A percentile compares a stretch with the other conserved stretches of the same genome.
These are phyloP conservation scores for Caenorhabditis brenneri DNA, from an alignment of 1,140 invertebrate species.

Conservation along the genomic window DNA sequence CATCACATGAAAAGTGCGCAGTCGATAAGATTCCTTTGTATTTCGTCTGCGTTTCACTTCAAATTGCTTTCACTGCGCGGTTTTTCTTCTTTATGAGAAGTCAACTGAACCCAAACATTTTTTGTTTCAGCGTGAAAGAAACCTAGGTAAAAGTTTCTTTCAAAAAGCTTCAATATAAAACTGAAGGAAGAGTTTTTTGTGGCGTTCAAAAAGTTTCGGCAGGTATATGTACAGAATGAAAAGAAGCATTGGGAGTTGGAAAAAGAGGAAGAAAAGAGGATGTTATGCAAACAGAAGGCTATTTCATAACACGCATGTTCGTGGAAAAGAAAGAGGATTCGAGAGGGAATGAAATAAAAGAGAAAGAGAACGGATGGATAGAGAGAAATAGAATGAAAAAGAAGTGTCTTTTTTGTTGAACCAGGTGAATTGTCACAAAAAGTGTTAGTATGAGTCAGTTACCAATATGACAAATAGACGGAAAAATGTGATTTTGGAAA, in stretches of 20 bases:
- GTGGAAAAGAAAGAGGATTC: neutral
- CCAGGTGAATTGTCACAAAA: neutral
- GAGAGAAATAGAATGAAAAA: neutral
- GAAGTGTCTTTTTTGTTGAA: neutral
- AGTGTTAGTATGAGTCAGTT: conserved; percentile 6
- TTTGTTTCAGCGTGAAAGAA: no score
- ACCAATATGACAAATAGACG: neutral
- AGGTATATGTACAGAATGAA: no score
- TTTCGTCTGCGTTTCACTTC: neutral
- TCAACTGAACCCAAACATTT: no score
- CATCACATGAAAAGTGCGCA: conserved; percentile 7
- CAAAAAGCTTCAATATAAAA: no score
- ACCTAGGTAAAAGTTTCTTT: no score
- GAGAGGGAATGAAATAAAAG: no score
- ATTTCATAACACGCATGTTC: conserved; percentile 36
- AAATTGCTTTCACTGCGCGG: neutral
- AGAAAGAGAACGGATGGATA: neutral
- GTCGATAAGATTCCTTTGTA: neutral
- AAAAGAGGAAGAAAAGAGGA: neutral
- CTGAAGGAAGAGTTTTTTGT: no score
- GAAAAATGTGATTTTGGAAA: no score
- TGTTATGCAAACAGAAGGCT: conserved; percentile 35
- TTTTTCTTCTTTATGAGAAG: neutral
- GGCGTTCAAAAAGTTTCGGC: no score
- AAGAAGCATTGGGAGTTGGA: neutral